These are phyloP conservation scores for Philypnodon macrostomus DNA, from an alignment of 2,797 vertebrate genomes.

Conservation along the genomic window DNA sequence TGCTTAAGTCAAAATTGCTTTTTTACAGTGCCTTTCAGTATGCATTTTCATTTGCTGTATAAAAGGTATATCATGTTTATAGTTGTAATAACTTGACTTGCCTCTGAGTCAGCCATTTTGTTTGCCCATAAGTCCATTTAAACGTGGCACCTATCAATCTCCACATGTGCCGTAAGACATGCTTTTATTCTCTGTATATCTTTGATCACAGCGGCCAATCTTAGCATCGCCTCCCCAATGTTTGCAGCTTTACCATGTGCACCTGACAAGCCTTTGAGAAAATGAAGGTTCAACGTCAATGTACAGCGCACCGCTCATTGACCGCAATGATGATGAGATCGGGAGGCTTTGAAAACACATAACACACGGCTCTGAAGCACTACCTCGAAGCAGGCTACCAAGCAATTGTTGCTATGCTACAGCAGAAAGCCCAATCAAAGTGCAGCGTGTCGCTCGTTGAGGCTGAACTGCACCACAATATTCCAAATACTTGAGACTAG, in stretches of 20 bases:
- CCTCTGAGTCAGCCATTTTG: conserved; percentile 2
- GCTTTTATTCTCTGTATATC: conserved; percentile 15
- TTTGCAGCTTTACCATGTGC: conserved; percentile 5
- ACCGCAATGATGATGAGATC: conserved; percentile 61
- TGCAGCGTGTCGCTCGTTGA: conserved; percentile 53
- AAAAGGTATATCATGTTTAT: background rate
- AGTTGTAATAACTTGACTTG: background rate
- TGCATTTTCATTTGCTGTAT: no score
- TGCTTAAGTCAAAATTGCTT: no score
- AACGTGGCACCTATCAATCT: conserved; percentile 12
- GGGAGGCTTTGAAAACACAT: conserved; percentile 60
- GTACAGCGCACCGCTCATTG: conserved; percentile 52
- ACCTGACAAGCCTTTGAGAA: conserved; percentile 43
- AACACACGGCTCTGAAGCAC: conserved; percentile 52
- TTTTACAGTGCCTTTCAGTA: no score
- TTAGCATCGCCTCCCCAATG: conserved; percentile 15
- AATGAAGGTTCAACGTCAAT: conserved; percentile 50
- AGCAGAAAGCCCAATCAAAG: conserved; percentile 59
- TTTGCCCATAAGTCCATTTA: conserved; percentile 8
- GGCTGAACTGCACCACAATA: conserved; percentile 56
- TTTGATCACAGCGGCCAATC: conserved; percentile 32
- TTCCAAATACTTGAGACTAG: conserved; percentile 49
- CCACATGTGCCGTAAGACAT: conserved; percentile 2
- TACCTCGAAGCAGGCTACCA: conserved; percentile 60
- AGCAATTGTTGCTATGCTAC: conserved; percentile 73